A percentile compares a stretch with the other conserved stretches of the same genome.
Conservation (phyloP, 2,888 invertebrate species). For the Tridacna gigas region DNA sequence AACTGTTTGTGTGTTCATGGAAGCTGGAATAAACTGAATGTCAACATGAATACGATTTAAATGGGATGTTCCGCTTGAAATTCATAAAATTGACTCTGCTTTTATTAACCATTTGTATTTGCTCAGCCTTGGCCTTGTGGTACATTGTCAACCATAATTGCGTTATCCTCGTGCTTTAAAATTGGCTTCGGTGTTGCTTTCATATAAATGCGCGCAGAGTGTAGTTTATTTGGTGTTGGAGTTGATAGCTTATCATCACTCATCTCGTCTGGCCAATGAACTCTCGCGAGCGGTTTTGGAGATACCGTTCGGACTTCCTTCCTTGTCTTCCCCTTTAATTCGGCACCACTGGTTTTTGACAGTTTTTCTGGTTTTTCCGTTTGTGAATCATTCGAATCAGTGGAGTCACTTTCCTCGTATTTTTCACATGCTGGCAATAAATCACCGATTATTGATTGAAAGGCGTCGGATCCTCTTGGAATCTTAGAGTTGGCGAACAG, state of each 20-base stretch:
- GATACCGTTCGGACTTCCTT: constrained; percentile 44
- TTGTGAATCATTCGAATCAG: constrained; percentile 22
- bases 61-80: no score
- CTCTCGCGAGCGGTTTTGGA: constrained; percentile 44
- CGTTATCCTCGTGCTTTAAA: constrained; percentile 52
- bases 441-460: constrained; percentile 54
- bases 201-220: constrained; percentile 54
- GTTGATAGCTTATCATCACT: constrained; percentile 28
- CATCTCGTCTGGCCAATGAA: constrained; percentile 57
- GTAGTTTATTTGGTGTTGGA: constrained; percentile 34
- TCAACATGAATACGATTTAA: no score
- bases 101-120: neutral
- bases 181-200: constrained; percentile 63
- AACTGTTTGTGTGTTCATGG: no score
- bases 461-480: constrained; percentile 58
- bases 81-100: no score
- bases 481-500: constrained; percentile 61
- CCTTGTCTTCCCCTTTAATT: neutral
- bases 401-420: constrained; percentile 25
- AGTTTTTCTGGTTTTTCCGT: constrained; percentile 2
- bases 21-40: no score
- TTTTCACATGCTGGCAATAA: constrained; percentile 27
- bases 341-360: neutral
- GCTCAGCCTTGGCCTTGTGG: constrained; percentile 11
- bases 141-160: constrained; percentile 11